Conservation (phyloP, 1,140 invertebrate genomes). For the Habropoda laboriosa region DNA sequence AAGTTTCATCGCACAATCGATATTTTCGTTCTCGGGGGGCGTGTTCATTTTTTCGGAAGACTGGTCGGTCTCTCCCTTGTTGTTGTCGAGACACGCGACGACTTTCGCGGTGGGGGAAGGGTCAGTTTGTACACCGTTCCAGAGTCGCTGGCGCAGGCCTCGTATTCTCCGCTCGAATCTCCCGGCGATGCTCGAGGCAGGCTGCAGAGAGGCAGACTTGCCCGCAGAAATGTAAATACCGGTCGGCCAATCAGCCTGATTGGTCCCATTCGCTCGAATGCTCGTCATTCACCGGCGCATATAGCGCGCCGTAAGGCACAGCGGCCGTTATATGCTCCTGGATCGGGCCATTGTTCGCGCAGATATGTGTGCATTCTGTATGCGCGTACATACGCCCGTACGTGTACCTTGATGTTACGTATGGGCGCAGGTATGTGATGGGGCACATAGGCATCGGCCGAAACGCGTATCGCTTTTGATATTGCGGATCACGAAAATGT, state of each 20-base stretch:
- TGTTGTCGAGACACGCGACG: neutral
- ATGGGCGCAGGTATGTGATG: constrained; percentile 12
- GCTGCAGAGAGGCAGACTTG: constrained; percentile 42
- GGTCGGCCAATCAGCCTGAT: constrained; percentile 76
- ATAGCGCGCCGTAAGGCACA: constrained; percentile 66
- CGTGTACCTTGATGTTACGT: constrained; percentile 35
- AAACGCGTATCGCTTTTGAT: constrained; percentile 32
- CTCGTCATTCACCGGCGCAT: constrained; percentile 69
- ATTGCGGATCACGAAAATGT: constrained; percentile 19
- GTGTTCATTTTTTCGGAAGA: no score
- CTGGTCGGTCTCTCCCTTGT: neutral
- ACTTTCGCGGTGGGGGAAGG: no score
- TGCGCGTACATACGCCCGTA: neutral
- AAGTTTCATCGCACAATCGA: constrained; percentile 25
- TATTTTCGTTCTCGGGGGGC: no score
- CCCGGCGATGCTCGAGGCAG: constrained; percentile 45
- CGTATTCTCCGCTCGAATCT: constrained; percentile 62
- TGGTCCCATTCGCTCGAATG: constrained; percentile 74
- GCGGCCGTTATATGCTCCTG: constrained; percentile 54
- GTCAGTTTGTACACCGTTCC: constrained; percentile 27
- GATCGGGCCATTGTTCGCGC: constrained; percentile 69
- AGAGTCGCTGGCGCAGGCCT: constrained; percentile 13
- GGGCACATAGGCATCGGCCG: neutral
- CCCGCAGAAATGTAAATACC: constrained; percentile 77
- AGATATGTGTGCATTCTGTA: constrained; percentile 21